phyloP scores from a whole-genome alignment of 2,888 invertebrate species.

The Drosophila colorata region DNA sequence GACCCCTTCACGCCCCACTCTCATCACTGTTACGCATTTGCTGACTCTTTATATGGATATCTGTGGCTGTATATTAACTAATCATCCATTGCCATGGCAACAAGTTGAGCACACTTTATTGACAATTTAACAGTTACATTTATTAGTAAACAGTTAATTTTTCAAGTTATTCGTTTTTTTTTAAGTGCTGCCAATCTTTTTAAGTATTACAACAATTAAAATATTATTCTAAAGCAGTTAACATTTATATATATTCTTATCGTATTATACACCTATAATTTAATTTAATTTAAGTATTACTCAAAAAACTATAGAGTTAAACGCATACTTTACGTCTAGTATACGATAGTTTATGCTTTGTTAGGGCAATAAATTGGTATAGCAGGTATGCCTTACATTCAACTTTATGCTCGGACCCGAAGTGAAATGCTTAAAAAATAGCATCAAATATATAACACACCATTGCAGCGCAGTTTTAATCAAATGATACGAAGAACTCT shows the following conservation, averaged over 20 bases:
- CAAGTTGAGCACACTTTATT: constrained; percentile 1
- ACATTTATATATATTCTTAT: no score
- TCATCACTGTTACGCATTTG: constrained; percentile 33
- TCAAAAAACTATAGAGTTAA: no score
- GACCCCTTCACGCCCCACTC: constrained; percentile 30
- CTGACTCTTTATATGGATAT: constrained; percentile 20
- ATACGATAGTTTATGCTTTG: no score
- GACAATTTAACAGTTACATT: neutral
- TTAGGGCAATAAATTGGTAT: constrained; percentile 13
- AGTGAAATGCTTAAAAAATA: neutral
- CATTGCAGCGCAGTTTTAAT: constrained; percentile 29
- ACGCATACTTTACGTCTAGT: no score
- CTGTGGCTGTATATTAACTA: constrained; percentile 19
- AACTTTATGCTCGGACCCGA: neutral
- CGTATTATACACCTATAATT: no score
- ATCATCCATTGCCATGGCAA: neutral
- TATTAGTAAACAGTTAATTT: no score
- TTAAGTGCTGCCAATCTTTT: no score
- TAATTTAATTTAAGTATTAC: no score
- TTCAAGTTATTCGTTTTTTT: no score
- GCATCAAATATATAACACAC: constrained; percentile 23
- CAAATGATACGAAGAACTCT: constrained; percentile 28
- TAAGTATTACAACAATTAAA: no score
- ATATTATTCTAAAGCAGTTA: no score
- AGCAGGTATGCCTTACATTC: constrained; percentile 1